A percentile compares a stretch with the other conserved stretches of the same genome.
Evolutionary conservation across 2,113 vertebrate genomes (phyloP).

Genomic region (Spea multiplicata): DNA sequence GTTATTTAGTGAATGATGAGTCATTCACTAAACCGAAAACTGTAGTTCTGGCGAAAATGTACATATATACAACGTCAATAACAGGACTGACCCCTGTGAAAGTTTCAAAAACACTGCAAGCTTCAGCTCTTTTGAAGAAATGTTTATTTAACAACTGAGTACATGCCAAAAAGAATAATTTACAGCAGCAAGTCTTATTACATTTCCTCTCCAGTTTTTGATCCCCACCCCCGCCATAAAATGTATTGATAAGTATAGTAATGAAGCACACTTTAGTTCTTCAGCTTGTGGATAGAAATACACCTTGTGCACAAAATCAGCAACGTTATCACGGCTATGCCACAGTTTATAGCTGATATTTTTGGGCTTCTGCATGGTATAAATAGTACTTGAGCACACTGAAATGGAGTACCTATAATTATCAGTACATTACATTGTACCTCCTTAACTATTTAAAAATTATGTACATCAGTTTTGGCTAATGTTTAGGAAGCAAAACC

Average conservation of each 20-base stretch:
- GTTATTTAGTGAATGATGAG: too few relatives aligned
- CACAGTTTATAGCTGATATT: conserved; percentile 51
- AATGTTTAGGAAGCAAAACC: conserved; percentile 76
- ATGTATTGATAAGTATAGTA: conserved; percentile 68
- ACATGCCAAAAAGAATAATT: conserved; percentile 91
- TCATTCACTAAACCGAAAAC: too few relatives aligned
- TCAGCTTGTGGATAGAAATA: conserved; percentile 61
- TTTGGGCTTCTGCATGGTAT: conserved; percentile 55
- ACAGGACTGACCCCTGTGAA: too few relatives aligned
- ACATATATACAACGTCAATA: too few relatives aligned
- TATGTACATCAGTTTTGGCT: conserved; percentile 81
- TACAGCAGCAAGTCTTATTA: conserved; percentile 87
- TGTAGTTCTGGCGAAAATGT: too few relatives aligned
- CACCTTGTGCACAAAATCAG: conserved; percentile 62
- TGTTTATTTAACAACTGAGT: conserved; percentile 97
- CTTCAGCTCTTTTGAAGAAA: conserved; percentile 84
- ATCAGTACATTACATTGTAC: conserved; percentile 67
- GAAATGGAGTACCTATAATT: conserved; percentile 47
- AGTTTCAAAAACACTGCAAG: conserved; percentile 58
- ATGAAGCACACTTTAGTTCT: conserved; percentile 63
- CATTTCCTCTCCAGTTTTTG: conserved; percentile 74
- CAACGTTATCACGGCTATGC: conserved; percentile 61
- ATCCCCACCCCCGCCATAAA: conserved; percentile 63
- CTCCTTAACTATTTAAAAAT: conserved; percentile 70
- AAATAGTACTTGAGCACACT: conserved; percentile 55